These are phyloP conservation scores for Scylla paramamosain DNA, from an alignment of 1,140 invertebrate species.

Conservation along the genomic window DNA sequence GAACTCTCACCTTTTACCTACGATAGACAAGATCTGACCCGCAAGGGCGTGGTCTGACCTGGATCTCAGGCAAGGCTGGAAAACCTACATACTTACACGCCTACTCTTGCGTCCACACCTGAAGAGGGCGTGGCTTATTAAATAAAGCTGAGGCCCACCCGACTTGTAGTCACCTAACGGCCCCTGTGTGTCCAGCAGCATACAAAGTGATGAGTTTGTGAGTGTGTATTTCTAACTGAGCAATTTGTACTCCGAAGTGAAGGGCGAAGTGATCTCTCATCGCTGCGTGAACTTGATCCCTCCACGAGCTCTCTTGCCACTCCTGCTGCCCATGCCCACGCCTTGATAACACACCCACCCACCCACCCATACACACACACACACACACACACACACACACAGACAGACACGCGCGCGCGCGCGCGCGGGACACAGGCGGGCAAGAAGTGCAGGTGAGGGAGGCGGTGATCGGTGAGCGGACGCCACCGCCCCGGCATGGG, in stretches of 20 bases:
- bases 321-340: too few relatives aligned
- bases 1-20: not conserved
- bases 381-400: not conserved
- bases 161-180: not conserved
- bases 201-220: too few relatives aligned
- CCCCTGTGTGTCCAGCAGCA: not conserved
- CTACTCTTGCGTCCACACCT: not conserved
- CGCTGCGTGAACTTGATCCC: too few relatives aligned
- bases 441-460: not conserved
- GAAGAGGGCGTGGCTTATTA: not conserved
- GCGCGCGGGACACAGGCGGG: not conserved
- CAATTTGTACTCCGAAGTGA: too few relatives aligned
- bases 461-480: not conserved
- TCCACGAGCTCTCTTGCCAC: too few relatives aligned
- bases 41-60: constrained; percentile 15
- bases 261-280: too few relatives aligned
- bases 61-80: not conserved
- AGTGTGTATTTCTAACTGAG: too few relatives aligned
- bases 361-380: not conserved
- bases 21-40: not conserved
- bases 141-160: not conserved
- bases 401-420: too few relatives aligned
- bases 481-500: constrained; percentile 26
- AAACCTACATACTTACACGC: not conserved
- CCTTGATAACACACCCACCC: not conserved